Evolutionary conservation across 2,113 vertebrate species (phyloP), one percentile per base, ranked within the genome.

Genomic region (Amphiprion percula): DNA sequence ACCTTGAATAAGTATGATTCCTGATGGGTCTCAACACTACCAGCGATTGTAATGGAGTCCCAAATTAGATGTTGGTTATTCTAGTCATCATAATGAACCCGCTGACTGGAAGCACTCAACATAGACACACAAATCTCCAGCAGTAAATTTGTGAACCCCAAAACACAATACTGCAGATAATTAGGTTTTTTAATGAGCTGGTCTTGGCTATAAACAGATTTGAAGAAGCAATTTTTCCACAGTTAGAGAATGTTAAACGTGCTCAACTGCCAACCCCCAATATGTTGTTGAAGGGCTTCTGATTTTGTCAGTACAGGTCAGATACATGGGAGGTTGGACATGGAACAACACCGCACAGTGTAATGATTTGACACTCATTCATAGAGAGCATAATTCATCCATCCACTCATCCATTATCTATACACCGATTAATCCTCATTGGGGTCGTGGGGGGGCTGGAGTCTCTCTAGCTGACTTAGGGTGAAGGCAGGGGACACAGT

Each of bases 1-100:
- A 93, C 92, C 77, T 94, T 95, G 91, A 94, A 91, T 91, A 92
- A 95, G 95, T 95, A 94, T 90, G 93, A 94, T 92, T 94, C 82
- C 62, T 93, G 92, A 94, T 94, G 93, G 94, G 85, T 91, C 87
- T 80, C 88, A 90, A 68, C 93, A 88, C 91, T 94, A 89, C 93
- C 86, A 80, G 87, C 86, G 46, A 92, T 94, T 94, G 95, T 95
- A 96, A 94, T 95, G 88, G 73, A 84, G 68, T 93, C 90, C 92
- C 58, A 68, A 90, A 89, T 92, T 73, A 89, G 84, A 80, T 82
- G 68, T 84, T 80, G 77, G 63, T 77, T 87, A 87, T 90, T 92
- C 84, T 85, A 91, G 84, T 92, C 92, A 90, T 94, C 82, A 19
- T 19, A 88, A 88, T 88, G 80, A 84, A 87, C 91, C 90, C 80